These are phyloP conservation scores for Luehdorfia chinensis DNA, from an alignment of 1,140 invertebrate species.

Conservation along the genomic window DNA sequence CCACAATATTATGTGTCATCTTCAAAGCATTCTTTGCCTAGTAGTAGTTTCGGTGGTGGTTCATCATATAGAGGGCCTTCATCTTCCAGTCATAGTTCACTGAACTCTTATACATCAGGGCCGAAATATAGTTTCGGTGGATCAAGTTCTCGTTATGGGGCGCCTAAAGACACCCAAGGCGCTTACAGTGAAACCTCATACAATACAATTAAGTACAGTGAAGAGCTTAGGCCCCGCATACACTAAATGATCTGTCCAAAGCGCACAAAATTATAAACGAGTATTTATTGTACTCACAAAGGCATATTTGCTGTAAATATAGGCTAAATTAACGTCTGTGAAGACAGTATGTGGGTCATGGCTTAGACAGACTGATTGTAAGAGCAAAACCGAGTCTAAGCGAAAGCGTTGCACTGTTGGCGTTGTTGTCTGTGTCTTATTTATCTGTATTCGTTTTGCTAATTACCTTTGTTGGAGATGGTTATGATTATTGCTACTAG, in stretches of 20 bases:
- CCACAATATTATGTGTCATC: conserved; percentile 55
- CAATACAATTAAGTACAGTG: conserved; percentile 70
- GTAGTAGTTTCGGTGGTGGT: conserved; percentile 43
- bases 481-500: no score
- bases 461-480: no score
- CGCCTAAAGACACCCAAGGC: conserved; percentile 52
- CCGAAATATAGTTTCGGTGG: conserved; percentile 63
- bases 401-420: conserved; percentile 36
- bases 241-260: conserved; percentile 34
- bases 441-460: no score
- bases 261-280: no score
- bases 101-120: conserved; percentile 48
- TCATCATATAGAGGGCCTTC: conserved; percentile 43
- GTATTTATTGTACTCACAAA: neutral
- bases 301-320: conserved; percentile 38
- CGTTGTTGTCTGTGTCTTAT: no score
- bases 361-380: conserved; percentile 23
- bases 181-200: conserved; percentile 59
- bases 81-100: conserved; percentile 38
- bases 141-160: conserved; percentile 40
- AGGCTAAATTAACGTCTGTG: conserved; percentile 24
- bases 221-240: conserved; percentile 56
- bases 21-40: conserved; percentile 39
- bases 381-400: conserved; percentile 23
- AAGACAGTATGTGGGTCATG: conserved; percentile 20